These are phyloP conservation scores for Lithophane ornitopus DNA, from an alignment of 2,888 invertebrate species.

Conservation along the genomic window DNA sequence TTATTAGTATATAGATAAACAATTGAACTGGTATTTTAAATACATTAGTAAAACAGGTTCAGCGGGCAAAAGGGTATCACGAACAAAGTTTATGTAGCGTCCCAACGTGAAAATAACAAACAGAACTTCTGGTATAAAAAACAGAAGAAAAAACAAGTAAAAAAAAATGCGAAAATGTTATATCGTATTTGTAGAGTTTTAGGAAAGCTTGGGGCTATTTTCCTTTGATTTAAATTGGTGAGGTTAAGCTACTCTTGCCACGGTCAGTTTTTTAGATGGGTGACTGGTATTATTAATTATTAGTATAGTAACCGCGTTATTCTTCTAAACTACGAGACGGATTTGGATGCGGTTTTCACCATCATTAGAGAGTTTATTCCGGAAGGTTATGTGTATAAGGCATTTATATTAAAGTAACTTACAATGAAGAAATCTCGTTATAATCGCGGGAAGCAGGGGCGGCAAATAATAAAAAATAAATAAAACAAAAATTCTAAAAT, in stretches of 20 bases:
- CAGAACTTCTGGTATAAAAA: not conserved
- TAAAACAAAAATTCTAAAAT: not conserved
- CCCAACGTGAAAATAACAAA: constrained; percentile 15
- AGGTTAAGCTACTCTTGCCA: not conserved
- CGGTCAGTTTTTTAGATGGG: not conserved
- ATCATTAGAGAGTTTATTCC: no score
- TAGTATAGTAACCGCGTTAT: no score
- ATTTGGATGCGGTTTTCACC: no score
- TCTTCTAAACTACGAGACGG: no score
- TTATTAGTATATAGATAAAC: not conserved
- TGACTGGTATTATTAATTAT: no score
- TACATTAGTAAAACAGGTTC: constrained; percentile 6
- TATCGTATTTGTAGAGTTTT: not conserved
- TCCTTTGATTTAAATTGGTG: not conserved
- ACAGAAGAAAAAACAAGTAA: not conserved
- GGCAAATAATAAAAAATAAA: not conserved
- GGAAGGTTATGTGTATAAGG: no score
- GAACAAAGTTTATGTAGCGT: not conserved
- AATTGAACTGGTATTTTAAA: not conserved
- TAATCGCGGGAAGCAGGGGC: no score
- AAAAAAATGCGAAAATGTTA: not conserved
- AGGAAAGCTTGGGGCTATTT: not conserved
- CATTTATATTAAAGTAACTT: no score
- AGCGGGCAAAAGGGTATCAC: not conserved
- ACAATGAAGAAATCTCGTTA: no score